These are phyloP conservation scores for Drosophila erecta DNA, from an alignment of 1,140 invertebrate genomes.

Conservation along the genomic window DNA sequence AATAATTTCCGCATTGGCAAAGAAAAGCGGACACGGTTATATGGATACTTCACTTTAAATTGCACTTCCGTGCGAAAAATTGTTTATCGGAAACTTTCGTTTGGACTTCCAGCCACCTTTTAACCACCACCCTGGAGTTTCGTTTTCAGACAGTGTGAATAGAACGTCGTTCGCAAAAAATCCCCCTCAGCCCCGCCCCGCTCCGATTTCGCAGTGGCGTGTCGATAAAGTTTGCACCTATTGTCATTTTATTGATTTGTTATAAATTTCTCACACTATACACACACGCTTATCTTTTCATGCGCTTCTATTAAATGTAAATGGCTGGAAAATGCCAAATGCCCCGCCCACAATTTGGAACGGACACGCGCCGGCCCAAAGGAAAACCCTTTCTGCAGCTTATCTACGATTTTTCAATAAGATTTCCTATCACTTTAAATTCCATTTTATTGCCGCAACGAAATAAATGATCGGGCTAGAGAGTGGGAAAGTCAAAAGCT, in stretches of 20 bases:
- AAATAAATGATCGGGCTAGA: slow-evolving; percentile 47
- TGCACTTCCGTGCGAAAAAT: slow-evolving; percentile 83
- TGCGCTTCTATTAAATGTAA: slow-evolving; percentile 75
- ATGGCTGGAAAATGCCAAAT: slow-evolving; percentile 68
- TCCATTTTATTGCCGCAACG: slow-evolving; percentile 71
- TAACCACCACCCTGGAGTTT: slow-evolving; percentile 1
- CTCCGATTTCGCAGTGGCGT: slow-evolving; percentile 5
- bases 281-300: slow-evolving; percentile 63
- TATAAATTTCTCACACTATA: slow-evolving; percentile 73
- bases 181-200: slow-evolving; percentile 1
- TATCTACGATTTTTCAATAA: slow-evolving; percentile 71
- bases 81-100: slow-evolving; percentile 78
- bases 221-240: slow-evolving; percentile 79
- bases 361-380: slow-evolving; percentile 33
- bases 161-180: slow-evolving; percentile 44
- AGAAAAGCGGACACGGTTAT: slow-evolving; percentile 20
- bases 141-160: slow-evolving; percentile 49
- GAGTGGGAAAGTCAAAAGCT: slow-evolving; percentile 10
- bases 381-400: slow-evolving; percentile 66
- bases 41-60: slow-evolving; percentile 73
- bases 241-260: slow-evolving; percentile 83
- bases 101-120: slow-evolving; percentile 17
- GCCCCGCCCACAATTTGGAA: slow-evolving; percentile 46
- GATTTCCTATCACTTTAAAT: slow-evolving; percentile 80
- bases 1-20: slow-evolving; percentile 78